Evolutionary conservation across 2,113 vertebrate genomes (phyloP), one percentile per base, ranked within the genome.

Genomic region (Boulengeromyrus knoepffleri): DNA sequence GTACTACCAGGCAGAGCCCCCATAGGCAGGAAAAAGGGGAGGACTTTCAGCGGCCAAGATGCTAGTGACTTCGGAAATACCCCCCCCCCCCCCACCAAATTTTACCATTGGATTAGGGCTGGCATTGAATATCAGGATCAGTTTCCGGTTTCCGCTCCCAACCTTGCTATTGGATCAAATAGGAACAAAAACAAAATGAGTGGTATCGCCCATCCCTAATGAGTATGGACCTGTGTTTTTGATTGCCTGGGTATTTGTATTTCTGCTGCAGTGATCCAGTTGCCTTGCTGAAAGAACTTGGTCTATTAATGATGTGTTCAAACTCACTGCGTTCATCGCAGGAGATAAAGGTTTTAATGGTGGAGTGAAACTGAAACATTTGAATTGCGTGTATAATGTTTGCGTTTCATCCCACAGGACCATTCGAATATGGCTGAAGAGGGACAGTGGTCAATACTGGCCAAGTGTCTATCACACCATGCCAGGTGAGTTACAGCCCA

Each of bases 361-460:
- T 80, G 74, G 74, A 19, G 36, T 80, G 74, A 42, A 42, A 19
- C 31, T 19, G 17, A 80, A 42, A 42, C 31, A 17, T 80, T 80
- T 80, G 36, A 80, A 42, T 80, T 39, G 0, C 4, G 31, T 24
- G 83, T 42, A 10, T 46, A 9, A 47, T 47, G 9, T 27, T 74
- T 66, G 21, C 27, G 7, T 87, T 85, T 85, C 62, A 17, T 45
- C 36, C 90, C n/a, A 24, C 92, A 99, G 99, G 93, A 98, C 98
- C 7, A 97, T 99, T 91, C 97, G 98, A 56, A 96, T 99, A 47
- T 99, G 98, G 99, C 92, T 99, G 94, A 99, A 99, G 95, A 97
- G 99, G 93, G 98, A 99, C 96, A 99, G 97, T 15, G 99, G 98
- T 47, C 99, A 99, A 90, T 99, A 98, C 91, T 99, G 98, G 99